phyloP scores from a whole-genome alignment of 1,140 invertebrate genomes.

The Cydia strobilella region DNA sequence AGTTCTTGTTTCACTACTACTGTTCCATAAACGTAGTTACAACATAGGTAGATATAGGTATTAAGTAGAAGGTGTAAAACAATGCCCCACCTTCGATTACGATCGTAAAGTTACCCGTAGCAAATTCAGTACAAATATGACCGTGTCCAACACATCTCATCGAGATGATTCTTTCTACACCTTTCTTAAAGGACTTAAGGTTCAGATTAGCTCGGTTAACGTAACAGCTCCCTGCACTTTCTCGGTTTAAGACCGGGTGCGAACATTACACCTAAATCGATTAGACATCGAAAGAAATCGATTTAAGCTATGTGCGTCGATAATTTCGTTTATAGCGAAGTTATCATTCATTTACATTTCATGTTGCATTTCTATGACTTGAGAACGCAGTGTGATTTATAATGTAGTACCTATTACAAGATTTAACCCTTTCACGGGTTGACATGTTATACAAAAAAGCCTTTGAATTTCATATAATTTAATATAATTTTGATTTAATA shows the following conservation, averaged over 20 bases:
- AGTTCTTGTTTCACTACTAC: neutral
- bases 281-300: conserved; percentile 70
- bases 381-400: conserved; percentile 38
- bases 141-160: conserved; percentile 31
- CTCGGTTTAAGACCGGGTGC: conserved; percentile 46
- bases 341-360: conserved; percentile 52
- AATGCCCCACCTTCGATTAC: conserved; percentile 42
- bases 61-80: conserved; percentile 29
- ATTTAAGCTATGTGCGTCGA: conserved; percentile 57
- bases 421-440: neutral
- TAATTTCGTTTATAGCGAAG: conserved; percentile 61
- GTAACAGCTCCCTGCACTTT: conserved; percentile 36
- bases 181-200: conserved; percentile 5
- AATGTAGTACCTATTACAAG: conserved; percentile 34
- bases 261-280: conserved; percentile 71
- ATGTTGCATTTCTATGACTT: conserved; percentile 41
- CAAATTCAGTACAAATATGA: conserved; percentile 70
- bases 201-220: neutral
- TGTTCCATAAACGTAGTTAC: neutral
- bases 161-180: conserved; percentile 1
- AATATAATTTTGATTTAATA: too few relatives aligned
- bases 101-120: conserved; percentile 52
- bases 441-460: too few relatives aligned
- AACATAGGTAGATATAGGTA: conserved; percentile 10
- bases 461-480: too few relatives aligned